Base-by-base conservation (phyloP, 2,797 vertebrate genomes). In the Tinamus major region DNA sequence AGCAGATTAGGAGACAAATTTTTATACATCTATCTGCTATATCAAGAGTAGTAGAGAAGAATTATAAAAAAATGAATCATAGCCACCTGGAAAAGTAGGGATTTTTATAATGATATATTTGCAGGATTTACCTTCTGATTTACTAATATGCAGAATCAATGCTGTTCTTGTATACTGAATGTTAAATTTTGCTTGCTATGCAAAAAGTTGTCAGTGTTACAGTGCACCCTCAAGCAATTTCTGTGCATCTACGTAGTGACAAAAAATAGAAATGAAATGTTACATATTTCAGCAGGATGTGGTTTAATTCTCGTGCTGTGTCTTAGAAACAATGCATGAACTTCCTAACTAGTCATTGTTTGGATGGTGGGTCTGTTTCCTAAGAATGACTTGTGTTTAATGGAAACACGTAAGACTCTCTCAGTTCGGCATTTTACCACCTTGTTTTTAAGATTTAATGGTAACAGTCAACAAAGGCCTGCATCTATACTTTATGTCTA, bases 371-470 rank as follows among this genome's bases (percentile, higher is more conserved):
- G 41, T 23, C 41, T 92, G 18, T 80, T 87, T 89, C 23, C 69
- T 91, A 69, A 58, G 63, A 67, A 48, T 46, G 26, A 76, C 91
- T 88, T 83, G 33, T 33, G 21, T 80, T 81, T 76, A 64, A 59
- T 23, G 63, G 7, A 74, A 77, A 74, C 29, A 87, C 93, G 77
- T 55, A 87, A 85, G 63, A 68, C 13, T 63, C 79, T 58, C 63
- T 65, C 21, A 59, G 21, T 77, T 77, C 56, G 64, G 51, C 26
- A 41, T 55, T 70, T 86, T 79, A 2, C 8, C 24, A 81, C 19
- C 9, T 79, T 71, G 2, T 42, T 29, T 72, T 93, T 77, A 56
- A 91, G 79, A 80, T 84, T 89, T 95, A 70, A 87, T 64, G 5
- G 7, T 37, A 64, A 64, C 4, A 6, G 10, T 74, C 87, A 93